Conservation (phyloP, 2,113 vertebrate genomes). For the Atrichornis clamosus region DNA sequence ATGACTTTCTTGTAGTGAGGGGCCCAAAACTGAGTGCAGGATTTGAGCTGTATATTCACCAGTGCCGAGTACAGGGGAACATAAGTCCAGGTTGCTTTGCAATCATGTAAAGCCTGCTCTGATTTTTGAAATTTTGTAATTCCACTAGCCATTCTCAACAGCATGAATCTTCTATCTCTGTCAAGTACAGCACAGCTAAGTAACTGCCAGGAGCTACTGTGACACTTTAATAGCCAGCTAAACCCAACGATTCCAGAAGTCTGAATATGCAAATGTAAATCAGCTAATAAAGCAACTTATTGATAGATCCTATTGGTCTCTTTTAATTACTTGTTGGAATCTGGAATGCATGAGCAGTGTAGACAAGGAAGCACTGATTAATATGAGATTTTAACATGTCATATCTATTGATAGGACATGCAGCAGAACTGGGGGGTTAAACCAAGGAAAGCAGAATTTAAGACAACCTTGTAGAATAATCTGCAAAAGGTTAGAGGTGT, state of each 20-base stretch:
- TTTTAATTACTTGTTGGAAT: neutral
- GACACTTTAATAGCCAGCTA: neutral
- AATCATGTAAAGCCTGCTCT: neutral
- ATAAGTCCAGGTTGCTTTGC: neutral
- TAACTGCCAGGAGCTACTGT: neutral
- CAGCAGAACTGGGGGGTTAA: neutral
- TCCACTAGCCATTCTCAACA: neutral
- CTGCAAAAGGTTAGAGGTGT: neutral
- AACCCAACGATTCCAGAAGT: neutral
- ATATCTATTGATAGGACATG: neutral
- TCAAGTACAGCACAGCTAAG: neutral
- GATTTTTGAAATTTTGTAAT: neutral
- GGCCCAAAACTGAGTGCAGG: neutral
- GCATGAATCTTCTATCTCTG: neutral
- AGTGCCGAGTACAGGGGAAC: neutral
- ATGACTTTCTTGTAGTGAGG: neutral
- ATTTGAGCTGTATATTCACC: neutral
- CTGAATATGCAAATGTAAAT: neutral
- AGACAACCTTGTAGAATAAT: neutral
- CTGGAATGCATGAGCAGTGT: neutral
- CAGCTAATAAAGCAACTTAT: neutral
- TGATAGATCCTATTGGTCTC: neutral
- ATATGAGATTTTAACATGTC: too few relatives aligned
- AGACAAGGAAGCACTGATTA: neutral
- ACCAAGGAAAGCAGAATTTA: neutral